Evolutionary conservation across 2,888 invertebrate genomes (phyloP).

Genomic region (Diaprepes abbreviatus): DNA sequence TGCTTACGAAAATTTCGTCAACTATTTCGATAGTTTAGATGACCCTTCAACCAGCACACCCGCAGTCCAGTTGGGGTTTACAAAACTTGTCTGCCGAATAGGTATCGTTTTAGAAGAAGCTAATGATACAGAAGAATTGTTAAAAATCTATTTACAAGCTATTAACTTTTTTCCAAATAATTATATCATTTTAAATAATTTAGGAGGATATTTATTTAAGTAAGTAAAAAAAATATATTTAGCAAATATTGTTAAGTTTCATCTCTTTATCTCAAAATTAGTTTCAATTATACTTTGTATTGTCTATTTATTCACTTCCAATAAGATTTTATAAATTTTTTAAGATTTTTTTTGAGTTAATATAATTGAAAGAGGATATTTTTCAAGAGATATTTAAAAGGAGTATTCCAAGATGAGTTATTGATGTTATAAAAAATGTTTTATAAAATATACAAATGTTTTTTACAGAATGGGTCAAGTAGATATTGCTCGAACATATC

Average conservation of each 20-base stretch:
- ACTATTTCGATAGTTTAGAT: constrained; percentile 56
- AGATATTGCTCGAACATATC: constrained; percentile 59
- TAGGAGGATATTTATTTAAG: constrained; percentile 70
- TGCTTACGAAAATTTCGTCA: constrained; percentile 56
- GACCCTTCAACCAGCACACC: constrained; percentile 50
- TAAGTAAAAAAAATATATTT: too few relatives aligned
- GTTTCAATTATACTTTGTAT: too few relatives aligned
- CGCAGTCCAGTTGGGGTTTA: constrained; percentile 54
- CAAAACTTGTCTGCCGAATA: constrained; percentile 55
- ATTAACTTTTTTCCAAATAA: constrained; percentile 69
- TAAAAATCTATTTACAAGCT: constrained; percentile 66
- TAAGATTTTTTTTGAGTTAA: too few relatives aligned
- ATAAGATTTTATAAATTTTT: too few relatives aligned
- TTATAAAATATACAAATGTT: too few relatives aligned
- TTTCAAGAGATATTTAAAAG: too few relatives aligned
- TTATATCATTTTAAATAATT: constrained; percentile 68
- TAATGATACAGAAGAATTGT: constrained; percentile 62
- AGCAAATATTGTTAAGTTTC: too few relatives aligned
- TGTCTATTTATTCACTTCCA: too few relatives aligned
- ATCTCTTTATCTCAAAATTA: too few relatives aligned
- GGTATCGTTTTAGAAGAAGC: constrained; percentile 59
- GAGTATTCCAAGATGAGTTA: too few relatives aligned
- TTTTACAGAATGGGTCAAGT: constrained; percentile 57
- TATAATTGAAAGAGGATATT: too few relatives aligned
- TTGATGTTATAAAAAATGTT: too few relatives aligned